Base-by-base conservation (phyloP, 1,140 invertebrate genomes). In the Ericerus pela region DNA sequence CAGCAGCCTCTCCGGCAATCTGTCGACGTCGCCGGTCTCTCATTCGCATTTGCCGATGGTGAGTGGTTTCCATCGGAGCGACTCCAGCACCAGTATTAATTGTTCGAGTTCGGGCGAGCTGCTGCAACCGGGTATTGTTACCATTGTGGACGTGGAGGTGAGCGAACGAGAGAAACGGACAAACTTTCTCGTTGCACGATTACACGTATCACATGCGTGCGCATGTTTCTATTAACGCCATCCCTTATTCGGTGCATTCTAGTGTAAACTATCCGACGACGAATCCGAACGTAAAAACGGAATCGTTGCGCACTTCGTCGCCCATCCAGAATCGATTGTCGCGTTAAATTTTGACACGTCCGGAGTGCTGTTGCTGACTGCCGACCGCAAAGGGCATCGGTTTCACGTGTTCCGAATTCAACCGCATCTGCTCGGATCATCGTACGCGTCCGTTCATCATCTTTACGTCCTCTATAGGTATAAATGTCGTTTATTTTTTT, bases 401-500 rank as follows among this genome's bases (percentile, higher is more conserved):
- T 98, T 98, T 70, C 87, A 98, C 70, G 77, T 99, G 43, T 99
- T 98, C 71, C 78, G 88, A 58, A 81, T 98, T 60, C 84, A 94
- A 65, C 85, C 93, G 0, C 93, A 96, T 77, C 89, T 93, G 1
- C 81, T 82, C 29, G 85, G 88, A 1, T 81, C 91, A 22, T 80
- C 81, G 16, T 71, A 93, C 38, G 86, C 89, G 6, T 84, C 90
- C 2, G 91, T 98, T 22, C 93, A 98, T 70, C 96, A 98, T 73
- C 72, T 99, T 14, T 99, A 98, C 68, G 84, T 93, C 28, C 73
- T 99, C 33, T 89, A 96, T 68, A 78, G 95, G 18, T 85, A 82
- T 22, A 82, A 31, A 24, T 29, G 22, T 41, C 12, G n/a, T 8
- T 33, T 33, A 10, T 33, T 10, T 33, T 33, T n/a, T n/a, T n/a